Base-by-base conservation (phyloP, 2,888 invertebrate species). In the Conchocele bisecta region DNA sequence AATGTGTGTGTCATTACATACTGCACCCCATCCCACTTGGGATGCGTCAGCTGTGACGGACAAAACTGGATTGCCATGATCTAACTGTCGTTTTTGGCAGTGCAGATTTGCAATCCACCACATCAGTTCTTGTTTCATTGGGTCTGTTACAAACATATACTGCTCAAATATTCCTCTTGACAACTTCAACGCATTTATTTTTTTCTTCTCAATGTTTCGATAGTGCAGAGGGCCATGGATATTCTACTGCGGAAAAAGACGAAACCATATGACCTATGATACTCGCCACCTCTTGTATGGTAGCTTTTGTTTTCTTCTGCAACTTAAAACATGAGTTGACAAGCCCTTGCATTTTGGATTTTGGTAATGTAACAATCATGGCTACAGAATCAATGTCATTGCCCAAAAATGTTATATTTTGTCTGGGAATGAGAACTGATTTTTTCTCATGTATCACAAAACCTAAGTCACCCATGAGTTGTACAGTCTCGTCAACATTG, bases 381-480 rank as follows among this genome's bases (percentile, higher is more conserved):
- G 50, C 35, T 13, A 22, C 15, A 35, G 74, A 74, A 44, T 71
- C 35, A 1, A 78, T 9, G 15, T 51, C 15, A 59, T 56, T 61
- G 1, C 71, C 75, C n/a, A 75, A 44, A 42, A 68, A 66, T 15
- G 37, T 39, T 20, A 75, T 37, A 13, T 50, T 17, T 46, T 67
- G 57, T 22, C 57, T 53, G 13, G 75, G 71, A 3, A n/a, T 6
- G 3, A 68, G 22, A 3, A 64, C 53, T 15, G 75, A 78, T 46
- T 72, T 78, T 4, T 57, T 51, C 15, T 54, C 51, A 37, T 78
- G 59, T 17, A 72, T 41, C 5, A 59, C 28, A 37, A 78, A 71
- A 13, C 71, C 71, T 15, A 68, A n/a, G 17, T 51, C 24, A 13
- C 60, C 65, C 26, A 75, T 29, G 37, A 58, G 26, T 1, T 35